Evolutionary conservation across 2,797 vertebrate genomes (phyloP).

Genomic region (Sphenopsis melanotis): DNA sequence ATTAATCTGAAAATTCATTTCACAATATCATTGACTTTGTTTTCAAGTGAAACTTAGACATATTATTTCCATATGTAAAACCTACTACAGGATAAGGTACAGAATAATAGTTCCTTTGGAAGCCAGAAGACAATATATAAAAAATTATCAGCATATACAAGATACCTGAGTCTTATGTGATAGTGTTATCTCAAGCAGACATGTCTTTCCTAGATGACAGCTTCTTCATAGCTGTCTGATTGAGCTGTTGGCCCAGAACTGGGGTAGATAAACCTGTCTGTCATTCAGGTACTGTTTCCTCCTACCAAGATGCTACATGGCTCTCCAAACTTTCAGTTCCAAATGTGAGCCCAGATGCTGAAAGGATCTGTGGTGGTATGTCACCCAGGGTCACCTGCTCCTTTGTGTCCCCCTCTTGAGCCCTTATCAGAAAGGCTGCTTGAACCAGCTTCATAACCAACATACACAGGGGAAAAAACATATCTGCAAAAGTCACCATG

Average conservation of each 20-base stretch:
- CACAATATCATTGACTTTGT: neutral
- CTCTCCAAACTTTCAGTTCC: neutral
- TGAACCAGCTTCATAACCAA: neutral
- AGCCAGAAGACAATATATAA: neutral
- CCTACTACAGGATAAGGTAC: neutral
- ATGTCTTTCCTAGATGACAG: neutral
- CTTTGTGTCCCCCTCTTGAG: neutral
- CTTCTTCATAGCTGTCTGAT: neutral
- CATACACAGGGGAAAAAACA: accelerated
- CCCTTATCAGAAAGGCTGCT: neutral
- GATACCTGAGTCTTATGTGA: neutral
- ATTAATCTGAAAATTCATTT: neutral
- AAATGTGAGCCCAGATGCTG: neutral
- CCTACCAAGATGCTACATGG: too few relatives aligned
- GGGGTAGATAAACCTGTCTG: neutral
- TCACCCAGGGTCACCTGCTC: accelerated
- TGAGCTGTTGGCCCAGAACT: neutral
- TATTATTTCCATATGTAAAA: neutral
- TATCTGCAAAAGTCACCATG: neutral
- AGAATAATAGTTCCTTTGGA: neutral
- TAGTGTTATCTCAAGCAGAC: neutral
- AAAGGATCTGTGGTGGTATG: neutral
- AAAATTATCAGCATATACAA: neutral
- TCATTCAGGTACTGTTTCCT: neutral
- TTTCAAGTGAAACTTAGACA: neutral